These are phyloP conservation scores for Lysandra bellargus DNA, from an alignment of 2,888 invertebrate species.

Conservation along the genomic window DNA sequence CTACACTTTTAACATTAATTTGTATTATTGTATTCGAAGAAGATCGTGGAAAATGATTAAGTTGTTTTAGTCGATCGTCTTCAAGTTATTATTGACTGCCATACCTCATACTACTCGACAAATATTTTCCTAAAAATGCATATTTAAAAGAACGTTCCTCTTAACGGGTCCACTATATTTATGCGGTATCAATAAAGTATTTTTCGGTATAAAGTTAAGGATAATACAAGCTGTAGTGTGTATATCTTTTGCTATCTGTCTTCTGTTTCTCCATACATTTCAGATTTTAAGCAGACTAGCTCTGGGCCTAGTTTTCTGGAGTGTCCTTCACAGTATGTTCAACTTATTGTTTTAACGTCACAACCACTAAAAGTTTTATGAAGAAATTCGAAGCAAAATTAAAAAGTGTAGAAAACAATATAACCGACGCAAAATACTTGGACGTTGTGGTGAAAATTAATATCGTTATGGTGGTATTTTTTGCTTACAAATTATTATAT, in stretches of 20 bases:
- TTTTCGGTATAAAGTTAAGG: not conserved
- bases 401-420: not conserved
- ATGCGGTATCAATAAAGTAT: constrained; percentile 4
- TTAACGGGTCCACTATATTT: constrained; percentile 1
- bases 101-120: too few species aligned
- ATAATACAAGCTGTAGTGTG: not conserved
- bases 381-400: not conserved
- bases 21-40: too few species aligned
- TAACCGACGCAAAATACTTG: not conserved
- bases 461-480: not conserved
- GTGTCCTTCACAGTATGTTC: not conserved
- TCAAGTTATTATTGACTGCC: too few species aligned
- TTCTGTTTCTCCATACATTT: not conserved
- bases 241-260: not conserved
- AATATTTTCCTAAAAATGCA: constrained; percentile 3
- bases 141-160: constrained; percentile 7
- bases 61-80: too few species aligned
- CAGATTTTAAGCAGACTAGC: too few species aligned
- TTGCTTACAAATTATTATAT: not conserved
- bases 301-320: not conserved
- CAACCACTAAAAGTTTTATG: not conserved
- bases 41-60: not conserved
- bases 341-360: not conserved
- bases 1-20: too few species aligned
- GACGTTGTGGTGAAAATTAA: not conserved